These are phyloP conservation scores for Dromiciops gliroides DNA, from an alignment of 2,113 vertebrate species.

Conservation along the genomic window DNA sequence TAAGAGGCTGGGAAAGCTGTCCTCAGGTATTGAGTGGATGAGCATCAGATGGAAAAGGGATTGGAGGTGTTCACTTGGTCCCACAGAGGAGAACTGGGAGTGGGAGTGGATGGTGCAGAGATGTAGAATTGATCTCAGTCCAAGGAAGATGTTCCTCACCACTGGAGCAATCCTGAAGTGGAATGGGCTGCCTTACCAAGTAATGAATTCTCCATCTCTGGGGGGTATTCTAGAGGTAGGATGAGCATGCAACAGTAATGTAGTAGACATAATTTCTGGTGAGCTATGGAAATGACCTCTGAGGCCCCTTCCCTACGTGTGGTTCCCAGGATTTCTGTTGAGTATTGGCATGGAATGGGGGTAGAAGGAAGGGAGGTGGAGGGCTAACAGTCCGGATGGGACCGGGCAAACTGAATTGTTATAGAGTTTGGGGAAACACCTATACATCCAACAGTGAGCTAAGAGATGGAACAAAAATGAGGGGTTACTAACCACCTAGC, in stretches of 20 bases:
- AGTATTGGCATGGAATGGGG: not conserved
- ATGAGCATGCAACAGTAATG: not conserved
- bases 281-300: not conserved
- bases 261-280: not conserved
- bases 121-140: not conserved
- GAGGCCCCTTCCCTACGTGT: not conserved
- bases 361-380: not conserved
- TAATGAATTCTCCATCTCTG: not conserved
- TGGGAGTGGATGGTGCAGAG: too few species aligned
- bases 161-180: not conserved
- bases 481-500: not conserved
- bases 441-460: not conserved
- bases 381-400: too few species aligned
- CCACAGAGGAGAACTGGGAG: too few species aligned
- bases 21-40: not conserved
- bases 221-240: not conserved
- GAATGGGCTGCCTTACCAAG: not conserved
- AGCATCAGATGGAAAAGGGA: not conserved
- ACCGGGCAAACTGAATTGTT: too few species aligned
- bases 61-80: not conserved
- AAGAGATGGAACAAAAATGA: not conserved
- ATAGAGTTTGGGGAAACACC: not conserved
- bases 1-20: not conserved
- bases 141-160: not conserved
- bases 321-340: not conserved